These are phyloP conservation scores for Pungitius pungitius DNA, from an alignment of 2,113 vertebrate genomes.

Conservation along the genomic window DNA sequence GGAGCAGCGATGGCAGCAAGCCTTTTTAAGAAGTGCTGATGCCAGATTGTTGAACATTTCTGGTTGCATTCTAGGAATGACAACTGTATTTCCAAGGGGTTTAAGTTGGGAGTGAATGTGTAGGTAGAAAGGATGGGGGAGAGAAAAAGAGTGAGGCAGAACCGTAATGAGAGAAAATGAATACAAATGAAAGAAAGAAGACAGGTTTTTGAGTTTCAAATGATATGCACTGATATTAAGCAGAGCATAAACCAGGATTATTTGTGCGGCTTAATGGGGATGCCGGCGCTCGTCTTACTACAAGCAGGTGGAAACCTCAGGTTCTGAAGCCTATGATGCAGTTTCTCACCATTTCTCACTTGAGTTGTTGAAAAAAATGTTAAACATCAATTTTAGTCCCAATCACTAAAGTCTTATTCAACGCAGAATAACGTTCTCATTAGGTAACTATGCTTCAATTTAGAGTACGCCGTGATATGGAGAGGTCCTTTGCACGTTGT, in stretches of 20 bases:
- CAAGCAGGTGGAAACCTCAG: background rate
- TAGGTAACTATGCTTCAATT: background rate
- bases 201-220: background rate
- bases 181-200: background rate
- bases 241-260: background rate
- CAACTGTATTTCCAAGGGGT: slow-evolving; percentile 51
- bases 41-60: slow-evolving; percentile 59
- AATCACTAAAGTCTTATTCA: too few species aligned
- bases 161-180: background rate
- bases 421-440: background rate
- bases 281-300: background rate
- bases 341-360: too few species aligned
- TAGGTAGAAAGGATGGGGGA: background rate
- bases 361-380: too few species aligned
- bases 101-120: background rate
- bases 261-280: background rate
- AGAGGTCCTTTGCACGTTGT: too few species aligned
- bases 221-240: slow-evolving; percentile 12
- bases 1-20: slow-evolving; percentile 49
- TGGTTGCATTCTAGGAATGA: slow-evolving; percentile 72
- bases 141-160: background rate
- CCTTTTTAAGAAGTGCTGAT: slow-evolving; percentile 79
- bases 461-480: background rate
- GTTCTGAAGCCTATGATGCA: background rate
- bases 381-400: too few species aligned